Conservation (phyloP, 2,888 invertebrate species). For the Apamea epomidion region DNA sequence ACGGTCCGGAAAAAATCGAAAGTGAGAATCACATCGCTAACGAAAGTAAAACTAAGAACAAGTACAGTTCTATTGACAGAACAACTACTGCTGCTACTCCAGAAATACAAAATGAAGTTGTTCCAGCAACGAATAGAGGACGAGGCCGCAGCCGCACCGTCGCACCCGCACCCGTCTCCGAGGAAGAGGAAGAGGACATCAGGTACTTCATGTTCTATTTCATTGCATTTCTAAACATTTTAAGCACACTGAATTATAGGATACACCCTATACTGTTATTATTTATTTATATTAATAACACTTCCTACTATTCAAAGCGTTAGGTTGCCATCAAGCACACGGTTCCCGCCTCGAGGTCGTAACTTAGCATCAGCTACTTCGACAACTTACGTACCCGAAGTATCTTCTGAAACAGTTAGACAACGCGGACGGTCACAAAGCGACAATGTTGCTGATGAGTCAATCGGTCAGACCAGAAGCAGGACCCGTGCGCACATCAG, state of each 20-base stretch:
- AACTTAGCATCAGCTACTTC: constrained; percentile 84
- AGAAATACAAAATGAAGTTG: constrained; percentile 92
- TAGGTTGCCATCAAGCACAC: constrained; percentile 95
- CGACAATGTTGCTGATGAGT: constrained; percentile 87
- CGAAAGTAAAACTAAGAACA: constrained; percentile 87
- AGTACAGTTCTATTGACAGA: constrained; percentile 90
- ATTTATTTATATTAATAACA: constrained; percentile 46
- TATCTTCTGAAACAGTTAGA: constrained; percentile 84
- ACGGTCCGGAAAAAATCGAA: constrained; percentile 90
- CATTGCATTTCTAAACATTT: constrained; percentile 9
- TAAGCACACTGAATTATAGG: constrained; percentile 19
- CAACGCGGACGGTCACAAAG: constrained; percentile 84
- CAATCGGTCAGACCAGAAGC: constrained; percentile 87
- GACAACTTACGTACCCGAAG: constrained; percentile 87
- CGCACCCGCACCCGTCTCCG: constrained; percentile 83
- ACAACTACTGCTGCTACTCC: constrained; percentile 85
- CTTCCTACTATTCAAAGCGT: constrained; percentile 68
- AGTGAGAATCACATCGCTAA: constrained; percentile 84
- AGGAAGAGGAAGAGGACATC: constrained; percentile 86
- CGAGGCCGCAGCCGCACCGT: constrained; percentile 88
- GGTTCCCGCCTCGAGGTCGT: constrained; percentile 94
- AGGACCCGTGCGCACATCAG: constrained; percentile 92
- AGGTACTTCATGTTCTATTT: constrained; percentile 75
- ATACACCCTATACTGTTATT: constrained; percentile 7
- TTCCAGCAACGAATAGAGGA: constrained; percentile 87